Evolutionary conservation across 2,797 vertebrate genomes (phyloP).

Genomic region (Characodon lateralis): DNA sequence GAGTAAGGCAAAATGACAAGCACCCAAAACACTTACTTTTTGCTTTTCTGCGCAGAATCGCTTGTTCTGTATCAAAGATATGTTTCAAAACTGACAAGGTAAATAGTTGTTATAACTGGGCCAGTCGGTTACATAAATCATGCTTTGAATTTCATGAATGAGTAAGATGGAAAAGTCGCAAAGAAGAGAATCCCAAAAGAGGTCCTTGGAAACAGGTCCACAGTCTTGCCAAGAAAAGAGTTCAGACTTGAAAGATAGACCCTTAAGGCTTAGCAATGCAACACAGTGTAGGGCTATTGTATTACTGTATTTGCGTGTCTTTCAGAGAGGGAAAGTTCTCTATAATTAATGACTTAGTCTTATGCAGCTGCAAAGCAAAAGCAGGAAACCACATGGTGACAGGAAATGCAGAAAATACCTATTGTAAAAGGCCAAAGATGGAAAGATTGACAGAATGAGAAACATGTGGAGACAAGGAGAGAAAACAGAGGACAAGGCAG

Average conservation of each 20-base stretch:
- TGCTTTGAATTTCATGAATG: conserved; percentile 65
- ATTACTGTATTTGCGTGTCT: conserved; percentile 21
- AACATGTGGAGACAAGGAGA: conserved; percentile 15
- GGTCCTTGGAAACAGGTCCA: conserved; percentile 42
- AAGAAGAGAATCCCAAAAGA: conserved; percentile 43
- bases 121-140: conserved; percentile 60
- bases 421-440: conserved; percentile 38
- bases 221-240: conserved; percentile 29
- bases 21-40: too few relatives aligned
- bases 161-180: conserved; percentile 54
- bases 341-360: conserved; percentile 67
- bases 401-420: conserved; percentile 38
- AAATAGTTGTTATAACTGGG: conserved; percentile 49
- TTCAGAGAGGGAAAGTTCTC: conserved; percentile 30
- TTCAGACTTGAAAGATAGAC: conserved; percentile 47
- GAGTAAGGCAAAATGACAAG: too few relatives aligned
- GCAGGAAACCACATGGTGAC: conserved; percentile 50
- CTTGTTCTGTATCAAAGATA: conserved; percentile 11
- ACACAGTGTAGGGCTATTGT: conserved; percentile 29
- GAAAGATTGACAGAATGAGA: conserved; percentile 25
- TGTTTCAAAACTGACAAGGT: conserved; percentile 24
- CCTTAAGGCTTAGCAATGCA: conserved; percentile 30
- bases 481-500: conserved; percentile 2
- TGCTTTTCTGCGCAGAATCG: neutral
- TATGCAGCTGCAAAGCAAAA: conserved; percentile 54